Percentiles rank a stretch among this genome's conserved stretches.
Conservation (phyloP, 2,888 invertebrate genomes). For the Standfussiana lucernea region DNA sequence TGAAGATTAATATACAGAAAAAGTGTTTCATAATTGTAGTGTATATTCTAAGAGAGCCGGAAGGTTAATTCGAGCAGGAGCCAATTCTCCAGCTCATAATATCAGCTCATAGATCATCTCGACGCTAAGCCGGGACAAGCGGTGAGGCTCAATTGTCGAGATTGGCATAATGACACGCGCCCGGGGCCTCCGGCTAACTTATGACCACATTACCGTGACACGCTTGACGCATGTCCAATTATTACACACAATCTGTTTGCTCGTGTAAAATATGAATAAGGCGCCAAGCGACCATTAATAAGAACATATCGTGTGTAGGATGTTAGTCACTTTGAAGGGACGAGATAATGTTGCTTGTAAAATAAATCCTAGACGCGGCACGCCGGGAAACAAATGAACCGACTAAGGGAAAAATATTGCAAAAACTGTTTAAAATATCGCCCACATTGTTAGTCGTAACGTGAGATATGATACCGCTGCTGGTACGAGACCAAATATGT, state of each 20-base stretch:
- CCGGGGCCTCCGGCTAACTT: constrained; percentile 84
- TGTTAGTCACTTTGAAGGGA: constrained; percentile 85
- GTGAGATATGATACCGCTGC: constrained; percentile 67
- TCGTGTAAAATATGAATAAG: constrained; percentile 88
- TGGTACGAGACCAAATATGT: constrained; percentile 32
- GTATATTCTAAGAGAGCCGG: constrained; percentile 62
- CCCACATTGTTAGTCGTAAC: constrained; percentile 81
- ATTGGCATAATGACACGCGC: constrained; percentile 88
- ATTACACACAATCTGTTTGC: constrained; percentile 88
- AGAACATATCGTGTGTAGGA: constrained; percentile 78
- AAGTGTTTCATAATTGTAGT: constrained; percentile 58
- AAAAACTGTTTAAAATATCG: constrained; percentile 85
- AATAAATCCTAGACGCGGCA: constrained; percentile 85
- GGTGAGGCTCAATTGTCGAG: constrained; percentile 83
- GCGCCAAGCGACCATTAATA: constrained; percentile 82
- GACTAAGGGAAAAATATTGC: constrained; percentile 85
- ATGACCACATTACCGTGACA: constrained; percentile 88
- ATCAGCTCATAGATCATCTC: constrained; percentile 84
- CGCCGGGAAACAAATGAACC: constrained; percentile 84
- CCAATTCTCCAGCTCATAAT: constrained; percentile 82
- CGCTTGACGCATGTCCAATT: constrained; percentile 89
- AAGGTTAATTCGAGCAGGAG: constrained; percentile 78
- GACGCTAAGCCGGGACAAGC: constrained; percentile 70
- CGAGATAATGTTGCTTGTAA: constrained; percentile 87
- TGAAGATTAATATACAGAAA: constrained; percentile 55